A percentile compares a stretch with the other conserved stretches of the same genome.
Evolutionary conservation across 2,113 vertebrate species (phyloP).

Genomic region (Brachypteracias leptosomus): DNA sequence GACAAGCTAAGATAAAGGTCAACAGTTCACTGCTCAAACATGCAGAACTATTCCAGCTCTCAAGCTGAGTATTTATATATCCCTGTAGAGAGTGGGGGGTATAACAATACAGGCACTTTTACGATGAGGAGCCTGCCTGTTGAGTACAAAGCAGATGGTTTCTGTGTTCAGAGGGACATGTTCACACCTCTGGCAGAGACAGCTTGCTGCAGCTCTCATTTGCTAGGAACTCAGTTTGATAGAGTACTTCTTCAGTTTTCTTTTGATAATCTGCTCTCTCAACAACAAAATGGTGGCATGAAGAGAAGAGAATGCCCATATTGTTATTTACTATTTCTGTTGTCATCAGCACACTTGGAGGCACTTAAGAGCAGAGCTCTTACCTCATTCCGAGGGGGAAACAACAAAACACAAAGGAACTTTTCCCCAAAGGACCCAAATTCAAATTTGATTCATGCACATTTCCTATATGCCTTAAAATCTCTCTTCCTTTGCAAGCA

Average conservation of each 20-base stretch:
- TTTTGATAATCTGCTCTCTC: neutral
- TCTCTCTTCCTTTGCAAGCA: neutral
- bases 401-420: neutral
- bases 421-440: neutral
- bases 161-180: slow-evolving; percentile 60
- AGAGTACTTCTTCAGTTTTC: neutral
- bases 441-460: accelerated
- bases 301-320: neutral
- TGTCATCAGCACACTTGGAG: neutral
- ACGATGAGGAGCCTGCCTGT: slow-evolving; percentile 34
- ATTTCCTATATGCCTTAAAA: neutral
- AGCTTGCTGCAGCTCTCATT: slow-evolving; percentile 59
- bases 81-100: neutral
- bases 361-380: neutral
- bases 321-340: neutral
- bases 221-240: slow-evolving; percentile 22
- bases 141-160: slow-evolving; percentile 71
- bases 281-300: neutral
- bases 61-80: neutral
- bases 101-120: slow-evolving; percentile 11
- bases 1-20: neutral
- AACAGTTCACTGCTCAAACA: neutral
- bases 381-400: neutral
- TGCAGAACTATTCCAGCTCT: neutral
- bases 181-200: slow-evolving; percentile 69